Evolutionary conservation across 2,888 invertebrate genomes (phyloP), one percentile per base, ranked within the genome.

Genomic region (Phyllotreta striolata): DNA sequence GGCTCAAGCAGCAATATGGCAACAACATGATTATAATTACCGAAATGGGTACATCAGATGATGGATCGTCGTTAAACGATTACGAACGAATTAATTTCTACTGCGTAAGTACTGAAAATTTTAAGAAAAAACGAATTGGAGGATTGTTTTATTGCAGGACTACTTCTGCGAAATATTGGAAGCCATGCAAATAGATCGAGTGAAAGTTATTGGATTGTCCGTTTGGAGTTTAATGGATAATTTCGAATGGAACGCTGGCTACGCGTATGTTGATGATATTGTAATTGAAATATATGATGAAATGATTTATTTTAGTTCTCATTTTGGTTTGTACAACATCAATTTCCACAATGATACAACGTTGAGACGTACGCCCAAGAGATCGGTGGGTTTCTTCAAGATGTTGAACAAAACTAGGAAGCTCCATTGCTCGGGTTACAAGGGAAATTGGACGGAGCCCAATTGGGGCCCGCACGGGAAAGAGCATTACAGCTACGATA

Each of bases 171-270:
- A 83, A 0, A 54, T 86, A 13, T 79, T 69, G 6, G 55, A 71
- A 41, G 72, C 73, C 4, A 71, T 73, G 0, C 68, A 75, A 0
- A 81, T 84, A 41, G 88, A 75, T 64, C 63, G 65, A 38, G 72
- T 74, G 3, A 73, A 70, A 14, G 72, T 77, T 1, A 67, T 63
- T 38, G 91, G 88, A 6, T 75, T 72, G 39, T 67, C 69, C 4
- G 71, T 69, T 47, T 77, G 77, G 77, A 74, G 72, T 67, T 70
- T 76, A n/a, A 64, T 77, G 69, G 78, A 78, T 66, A 76, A 75
- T 66, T 76, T 77, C 46, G 77, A 78, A 67, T 78, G 93, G 92
- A 41, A 37, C 8, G 34, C 63, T 43, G 77, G 76, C 40, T 77
- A 76, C 49, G 63, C 39, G 76, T 77, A 61, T 63, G n/a, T 47